These are phyloP conservation scores for Blastomussa wellsi DNA, from an alignment of 92 coral and sea anemone species.

Conservation along the genomic window DNA sequence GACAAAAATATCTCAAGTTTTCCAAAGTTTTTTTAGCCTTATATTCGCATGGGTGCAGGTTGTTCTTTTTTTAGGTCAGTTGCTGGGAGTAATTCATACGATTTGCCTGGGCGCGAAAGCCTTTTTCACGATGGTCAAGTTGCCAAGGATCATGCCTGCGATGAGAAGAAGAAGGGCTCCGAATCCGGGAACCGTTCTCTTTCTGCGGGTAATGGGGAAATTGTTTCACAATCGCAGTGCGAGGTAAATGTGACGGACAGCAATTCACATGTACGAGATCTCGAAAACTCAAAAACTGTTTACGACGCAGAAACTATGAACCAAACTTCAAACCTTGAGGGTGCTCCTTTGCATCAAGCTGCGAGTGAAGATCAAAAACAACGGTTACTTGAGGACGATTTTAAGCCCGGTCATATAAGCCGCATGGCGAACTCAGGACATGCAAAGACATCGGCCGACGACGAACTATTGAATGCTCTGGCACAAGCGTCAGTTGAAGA, in stretches of 20 bases:
- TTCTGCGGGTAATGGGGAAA: background rate
- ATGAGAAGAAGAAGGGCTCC: background rate
- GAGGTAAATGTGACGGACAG: background rate
- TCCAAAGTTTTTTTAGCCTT: background rate
- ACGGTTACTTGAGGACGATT: background rate
- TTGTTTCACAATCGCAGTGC: constrained; percentile 28
- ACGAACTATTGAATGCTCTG: constrained; percentile 1
- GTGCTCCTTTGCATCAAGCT: background rate
- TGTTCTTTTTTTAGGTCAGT: constrained; percentile 32
- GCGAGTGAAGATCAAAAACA: background rate
- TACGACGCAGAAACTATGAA: background rate
- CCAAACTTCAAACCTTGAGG: background rate
- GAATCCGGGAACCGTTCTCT: background rate
- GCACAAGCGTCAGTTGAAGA: constrained; percentile 59
- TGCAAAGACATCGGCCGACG: constrained; percentile 30
- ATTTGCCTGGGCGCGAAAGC: constrained; percentile 14
- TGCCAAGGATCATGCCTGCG: background rate
- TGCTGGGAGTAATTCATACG: constrained; percentile 24
- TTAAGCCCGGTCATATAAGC: background rate
- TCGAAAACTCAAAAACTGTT: background rate
- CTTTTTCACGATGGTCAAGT: background rate
- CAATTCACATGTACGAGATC: background rate
- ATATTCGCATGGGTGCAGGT: constrained; percentile 48
- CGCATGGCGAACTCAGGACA: constrained; percentile 24
- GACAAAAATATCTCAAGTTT: background rate